Conservation (phyloP, 2,888 invertebrate genomes). For the Nudaria mundana region DNA sequence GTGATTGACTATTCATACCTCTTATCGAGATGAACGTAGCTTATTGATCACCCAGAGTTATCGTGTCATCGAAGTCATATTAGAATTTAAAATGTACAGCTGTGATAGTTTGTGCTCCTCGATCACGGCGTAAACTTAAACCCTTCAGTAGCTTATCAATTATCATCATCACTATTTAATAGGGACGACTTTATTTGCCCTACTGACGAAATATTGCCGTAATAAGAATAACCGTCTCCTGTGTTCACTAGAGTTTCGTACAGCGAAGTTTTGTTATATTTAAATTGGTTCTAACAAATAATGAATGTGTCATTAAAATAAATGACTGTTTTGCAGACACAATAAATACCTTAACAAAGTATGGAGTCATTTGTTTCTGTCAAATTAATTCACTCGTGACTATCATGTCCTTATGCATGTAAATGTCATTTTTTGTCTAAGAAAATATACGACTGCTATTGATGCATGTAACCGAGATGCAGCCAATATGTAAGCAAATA, state of each 20-base stretch:
- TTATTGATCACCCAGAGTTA: no score
- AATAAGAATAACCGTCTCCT: no score
- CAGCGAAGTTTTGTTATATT: no score
- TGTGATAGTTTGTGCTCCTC: no score
- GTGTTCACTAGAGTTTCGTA: no score
- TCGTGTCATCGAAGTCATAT: background rate
- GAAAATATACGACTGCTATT: slow-evolving; percentile 19
- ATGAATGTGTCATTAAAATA: slow-evolving; percentile 1
- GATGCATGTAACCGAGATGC: slow-evolving; percentile 23
- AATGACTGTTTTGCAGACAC: slow-evolving; percentile 11
- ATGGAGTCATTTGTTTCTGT: slow-evolving; percentile 52
- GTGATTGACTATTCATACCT: slow-evolving; percentile 22
- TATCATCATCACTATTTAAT: no score
- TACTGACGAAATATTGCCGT: no score
- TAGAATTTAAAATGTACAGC: no score
- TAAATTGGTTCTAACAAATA: background rate
- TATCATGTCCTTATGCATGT: slow-evolving; percentile 44
- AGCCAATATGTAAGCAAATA: slow-evolving; percentile 24
- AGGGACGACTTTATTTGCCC: no score
- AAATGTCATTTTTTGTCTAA: slow-evolving; percentile 53
- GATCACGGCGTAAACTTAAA: no score
- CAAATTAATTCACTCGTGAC: slow-evolving; percentile 51
- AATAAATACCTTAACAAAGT: slow-evolving; percentile 16
- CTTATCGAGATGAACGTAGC: no score
- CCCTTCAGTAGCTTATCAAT: no score